These are phyloP conservation scores for Poeciliopsis paucimaculata DNA, from an alignment of 2,797 vertebrate species.

Conservation along the genomic window DNA sequence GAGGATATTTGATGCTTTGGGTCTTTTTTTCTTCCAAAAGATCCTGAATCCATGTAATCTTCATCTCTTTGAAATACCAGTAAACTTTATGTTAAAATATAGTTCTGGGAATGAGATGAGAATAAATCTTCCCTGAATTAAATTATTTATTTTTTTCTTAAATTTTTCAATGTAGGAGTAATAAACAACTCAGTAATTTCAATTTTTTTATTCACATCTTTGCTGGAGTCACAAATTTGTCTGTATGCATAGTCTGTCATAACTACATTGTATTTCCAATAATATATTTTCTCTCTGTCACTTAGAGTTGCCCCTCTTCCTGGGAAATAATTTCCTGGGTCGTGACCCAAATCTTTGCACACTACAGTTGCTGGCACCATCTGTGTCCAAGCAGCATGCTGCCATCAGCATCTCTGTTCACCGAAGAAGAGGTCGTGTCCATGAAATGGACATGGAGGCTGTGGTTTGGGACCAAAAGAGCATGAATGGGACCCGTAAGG, in stretches of 20 bases:
- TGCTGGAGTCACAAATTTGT: not conserved
- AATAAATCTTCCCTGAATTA: not conserved
- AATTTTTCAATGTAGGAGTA: not conserved
- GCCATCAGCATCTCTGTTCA: slow-evolving; percentile 81
- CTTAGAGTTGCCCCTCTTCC: slow-evolving; percentile 85
- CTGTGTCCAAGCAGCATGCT: slow-evolving; percentile 88
- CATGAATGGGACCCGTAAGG: slow-evolving; percentile 89
- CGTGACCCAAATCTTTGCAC: slow-evolving; percentile 82
- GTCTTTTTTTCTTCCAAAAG: not conserved
- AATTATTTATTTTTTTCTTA: not conserved
- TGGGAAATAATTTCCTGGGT: slow-evolving; percentile 87
- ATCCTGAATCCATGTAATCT: not conserved
- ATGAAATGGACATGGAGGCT: slow-evolving; percentile 67
- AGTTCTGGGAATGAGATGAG: not conserved
- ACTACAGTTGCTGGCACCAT: slow-evolving; percentile 79
- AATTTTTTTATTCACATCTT: not conserved
- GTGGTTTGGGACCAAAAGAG: slow-evolving; percentile 87
- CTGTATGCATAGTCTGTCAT: not conserved
- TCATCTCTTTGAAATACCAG: not conserved
- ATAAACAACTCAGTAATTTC: not conserved
- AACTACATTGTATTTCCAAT: not conserved
- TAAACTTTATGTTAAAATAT: not conserved
- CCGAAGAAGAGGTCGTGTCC: slow-evolving; percentile 36
- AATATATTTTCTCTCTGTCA: slow-evolving; percentile 4
- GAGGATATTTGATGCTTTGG: not conserved